phyloP scores from a whole-genome alignment of 2,113 vertebrate species.

The Hippocampus comes region DNA sequence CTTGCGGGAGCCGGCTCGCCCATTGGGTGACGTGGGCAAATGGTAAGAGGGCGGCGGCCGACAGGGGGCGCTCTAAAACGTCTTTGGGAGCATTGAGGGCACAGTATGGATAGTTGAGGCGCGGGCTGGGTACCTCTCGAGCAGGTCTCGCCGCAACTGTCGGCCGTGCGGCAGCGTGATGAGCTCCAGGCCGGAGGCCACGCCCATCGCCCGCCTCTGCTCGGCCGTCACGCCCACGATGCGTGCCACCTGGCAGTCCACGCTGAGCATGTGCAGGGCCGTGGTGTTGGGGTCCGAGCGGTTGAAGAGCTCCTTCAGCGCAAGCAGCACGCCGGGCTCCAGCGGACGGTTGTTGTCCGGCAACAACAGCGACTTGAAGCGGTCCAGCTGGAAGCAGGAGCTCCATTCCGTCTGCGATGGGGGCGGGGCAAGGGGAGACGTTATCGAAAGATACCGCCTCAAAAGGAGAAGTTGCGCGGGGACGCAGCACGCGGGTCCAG shows the following conservation, averaged over 20 bases:
- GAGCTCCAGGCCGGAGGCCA: constrained; percentile 82
- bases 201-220: constrained; percentile 79
- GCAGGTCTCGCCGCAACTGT: constrained; percentile 78
- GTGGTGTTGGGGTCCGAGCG: constrained; percentile 64
- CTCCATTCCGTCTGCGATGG: constrained; percentile 57
- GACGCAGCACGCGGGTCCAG: too few species aligned
- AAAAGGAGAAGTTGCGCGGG: too few species aligned
- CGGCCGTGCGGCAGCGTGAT: constrained; percentile 81
- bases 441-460: not conserved
- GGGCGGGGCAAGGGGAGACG: not conserved
- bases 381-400: constrained; percentile 69
- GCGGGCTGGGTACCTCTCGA: constrained; percentile 75
- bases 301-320: constrained; percentile 76
- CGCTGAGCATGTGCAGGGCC: constrained; percentile 79
- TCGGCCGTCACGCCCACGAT: constrained; percentile 75
- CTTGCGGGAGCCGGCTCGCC: too few species aligned
- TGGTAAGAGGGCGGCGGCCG: too few species aligned
- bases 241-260: constrained; percentile 81
- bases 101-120: too few species aligned
- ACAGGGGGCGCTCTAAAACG: too few species aligned
- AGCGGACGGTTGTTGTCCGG: constrained; percentile 80
- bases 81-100: too few species aligned
- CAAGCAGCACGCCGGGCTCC: constrained; percentile 71
- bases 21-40: too few species aligned
- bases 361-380: constrained; percentile 75